These are phyloP conservation scores for Podargus strigoides DNA, from an alignment of 2,797 vertebrate species.

Conservation along the genomic window DNA sequence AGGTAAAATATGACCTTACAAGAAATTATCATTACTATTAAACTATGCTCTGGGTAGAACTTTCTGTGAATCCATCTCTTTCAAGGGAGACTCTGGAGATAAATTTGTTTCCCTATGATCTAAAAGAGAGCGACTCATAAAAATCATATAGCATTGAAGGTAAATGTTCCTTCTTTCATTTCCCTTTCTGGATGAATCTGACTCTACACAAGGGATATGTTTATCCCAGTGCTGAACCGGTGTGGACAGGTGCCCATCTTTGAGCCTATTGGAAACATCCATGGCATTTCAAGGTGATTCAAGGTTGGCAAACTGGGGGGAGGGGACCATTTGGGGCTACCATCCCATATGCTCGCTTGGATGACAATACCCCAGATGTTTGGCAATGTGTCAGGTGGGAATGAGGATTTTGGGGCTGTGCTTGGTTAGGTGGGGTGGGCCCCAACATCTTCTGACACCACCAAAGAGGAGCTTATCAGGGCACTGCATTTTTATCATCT, in stretches of 20 bases:
- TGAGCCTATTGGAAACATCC: constrained; percentile 3
- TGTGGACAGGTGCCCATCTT: background rate
- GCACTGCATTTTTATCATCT: background rate
- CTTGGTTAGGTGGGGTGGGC: background rate
- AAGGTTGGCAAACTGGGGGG: background rate
- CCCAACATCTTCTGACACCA: background rate
- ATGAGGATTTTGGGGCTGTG: background rate
- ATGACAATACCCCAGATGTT: background rate
- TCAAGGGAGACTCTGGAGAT: background rate
- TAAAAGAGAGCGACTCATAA: background rate
- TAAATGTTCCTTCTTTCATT: background rate
- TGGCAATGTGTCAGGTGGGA: background rate
- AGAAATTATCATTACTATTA: background rate
- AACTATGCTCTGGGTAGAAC: background rate
- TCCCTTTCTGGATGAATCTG: background rate
- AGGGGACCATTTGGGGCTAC: background rate
- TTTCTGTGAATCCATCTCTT: background rate
- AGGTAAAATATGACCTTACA: background rate
- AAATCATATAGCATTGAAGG: background rate
- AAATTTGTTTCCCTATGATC: background rate
- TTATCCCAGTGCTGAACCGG: constrained; percentile 48
- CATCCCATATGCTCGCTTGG: background rate
- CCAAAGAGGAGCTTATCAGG: background rate
- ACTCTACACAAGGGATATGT: background rate
- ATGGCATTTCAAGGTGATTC: background rate